phyloP scores from a whole-genome alignment of 2,113 vertebrate species.

The Anarhynchus alexandrinus region DNA sequence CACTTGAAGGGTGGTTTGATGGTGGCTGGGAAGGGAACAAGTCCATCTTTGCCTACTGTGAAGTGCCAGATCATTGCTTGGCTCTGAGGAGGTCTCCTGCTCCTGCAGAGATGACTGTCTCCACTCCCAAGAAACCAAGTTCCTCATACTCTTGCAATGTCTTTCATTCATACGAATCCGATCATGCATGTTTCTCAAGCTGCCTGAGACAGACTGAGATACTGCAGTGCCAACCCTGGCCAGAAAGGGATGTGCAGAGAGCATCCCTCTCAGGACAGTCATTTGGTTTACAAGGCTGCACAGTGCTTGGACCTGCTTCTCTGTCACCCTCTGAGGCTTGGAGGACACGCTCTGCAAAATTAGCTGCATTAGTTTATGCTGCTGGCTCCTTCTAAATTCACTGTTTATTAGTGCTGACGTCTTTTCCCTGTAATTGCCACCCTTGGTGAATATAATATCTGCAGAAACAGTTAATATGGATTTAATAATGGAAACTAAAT shows the following conservation, averaged over 20 bases:
- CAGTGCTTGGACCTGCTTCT: not conserved
- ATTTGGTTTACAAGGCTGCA: not conserved
- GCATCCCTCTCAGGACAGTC: not conserved
- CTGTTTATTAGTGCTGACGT: not conserved
- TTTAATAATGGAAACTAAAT: not conserved
- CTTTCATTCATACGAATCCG: not conserved
- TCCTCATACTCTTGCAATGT: not conserved
- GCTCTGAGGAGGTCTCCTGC: not conserved
- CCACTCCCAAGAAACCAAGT: not conserved
- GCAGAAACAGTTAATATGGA: not conserved
- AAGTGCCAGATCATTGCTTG: not conserved
- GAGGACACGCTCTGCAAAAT: not conserved
- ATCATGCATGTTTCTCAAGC: not conserved
- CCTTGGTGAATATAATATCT: not conserved
- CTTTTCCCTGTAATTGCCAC: not conserved
- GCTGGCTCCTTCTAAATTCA: not conserved
- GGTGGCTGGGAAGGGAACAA: not conserved
- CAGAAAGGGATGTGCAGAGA: not conserved
- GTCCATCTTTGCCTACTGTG: not conserved
- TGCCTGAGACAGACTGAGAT: not conserved
- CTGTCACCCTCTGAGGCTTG: not conserved
- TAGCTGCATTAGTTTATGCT: not conserved
- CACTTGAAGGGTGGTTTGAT: not conserved
- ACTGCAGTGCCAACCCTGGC: not conserved
- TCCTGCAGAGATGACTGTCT: not conserved